These are phyloP conservation scores for Aphidius colemani DNA, from an alignment of 2,888 invertebrate species.

Conservation along the genomic window DNA sequence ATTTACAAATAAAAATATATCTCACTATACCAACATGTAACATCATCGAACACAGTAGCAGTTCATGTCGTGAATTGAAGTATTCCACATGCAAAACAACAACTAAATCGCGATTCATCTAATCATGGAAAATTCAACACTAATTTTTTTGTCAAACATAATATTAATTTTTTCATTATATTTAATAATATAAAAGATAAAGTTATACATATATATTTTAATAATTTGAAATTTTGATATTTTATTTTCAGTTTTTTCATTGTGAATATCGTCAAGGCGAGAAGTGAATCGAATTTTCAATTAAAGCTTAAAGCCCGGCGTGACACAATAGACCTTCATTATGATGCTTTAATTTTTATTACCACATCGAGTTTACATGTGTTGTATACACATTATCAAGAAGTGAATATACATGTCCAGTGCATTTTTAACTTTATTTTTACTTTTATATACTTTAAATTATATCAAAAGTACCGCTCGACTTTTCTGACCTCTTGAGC, in stretches of 20 bases:
- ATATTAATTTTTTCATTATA: background rate
- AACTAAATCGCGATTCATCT: background rate
- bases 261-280: conserved; percentile 5
- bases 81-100: no score
- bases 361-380: conserved; percentile 11
- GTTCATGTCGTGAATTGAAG: no score
- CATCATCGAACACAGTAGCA: no score
- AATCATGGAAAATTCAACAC: conserved; percentile 1
- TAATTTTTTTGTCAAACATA: conserved; percentile 20
- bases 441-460: conserved; percentile 12
- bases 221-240: background rate
- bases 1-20: no score
- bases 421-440: background rate
- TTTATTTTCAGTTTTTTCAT: background rate
- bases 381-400: conserved; percentile 1
- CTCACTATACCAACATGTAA: no score
- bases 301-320: conserved; percentile 41
- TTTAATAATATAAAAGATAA: background rate
- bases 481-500: conserved; percentile 25
- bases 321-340: conserved; percentile 47
- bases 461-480: conserved; percentile 27
- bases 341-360: conserved; percentile 43
- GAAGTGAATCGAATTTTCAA: conserved; percentile 43
- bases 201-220: background rate
- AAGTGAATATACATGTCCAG: conserved; percentile 14